Evolutionary conservation across 1,140 invertebrate genomes (phyloP), one percentile per base, ranked within the genome.

Genomic region (Dufourea novaeangliae): DNA sequence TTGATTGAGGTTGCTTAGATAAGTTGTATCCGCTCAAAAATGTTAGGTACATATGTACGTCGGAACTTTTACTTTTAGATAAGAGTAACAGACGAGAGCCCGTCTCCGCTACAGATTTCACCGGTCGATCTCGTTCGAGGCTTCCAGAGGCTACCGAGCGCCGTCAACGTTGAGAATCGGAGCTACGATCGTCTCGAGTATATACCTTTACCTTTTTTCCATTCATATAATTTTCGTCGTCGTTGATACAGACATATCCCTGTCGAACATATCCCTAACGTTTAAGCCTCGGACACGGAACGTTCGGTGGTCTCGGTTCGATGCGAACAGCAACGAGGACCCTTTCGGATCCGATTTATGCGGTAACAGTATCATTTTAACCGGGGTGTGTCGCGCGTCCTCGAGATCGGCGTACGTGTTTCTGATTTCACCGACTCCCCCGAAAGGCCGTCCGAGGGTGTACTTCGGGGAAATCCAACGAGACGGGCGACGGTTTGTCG

Each of bases 231-330:
- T 27, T 64, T 32, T 64, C 20, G 46, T 22, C 32, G 20, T 17
- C 11, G 7, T n/a, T n/a, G 8, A 32, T n/a, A 67, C 52, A n/a
- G 29, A 69, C 73, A 76, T 76, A 76, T 76, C 73, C 52, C 29
- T 46, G 32, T 39, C 22, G 5, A 50, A 76, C 73, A 69, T 76
- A 76, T 76, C 73, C 66, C 54, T 69, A 50, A 57, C 5, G n/a
- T n/a, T 3, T 75, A 75, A 75, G 63, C 7, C 11, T 27, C 11
- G 46, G 0, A 52, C 22, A 3, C 0, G 1, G 3, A 25, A 56
- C 22, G 25, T 44, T 59, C 0, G n/a, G 12, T 10, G 22, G n/a
- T 50, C 12, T 62, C 27, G 6, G 25, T 39, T 14, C 12, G 0
- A 61, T 12, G 12, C 12, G 12, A 61, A 46, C 37, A 57, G 25